Evolutionary conservation across 2,888 invertebrate genomes (phyloP), one percentile per base, ranked within the genome.

Genomic region (Dorcus parallelipipedus): DNA sequence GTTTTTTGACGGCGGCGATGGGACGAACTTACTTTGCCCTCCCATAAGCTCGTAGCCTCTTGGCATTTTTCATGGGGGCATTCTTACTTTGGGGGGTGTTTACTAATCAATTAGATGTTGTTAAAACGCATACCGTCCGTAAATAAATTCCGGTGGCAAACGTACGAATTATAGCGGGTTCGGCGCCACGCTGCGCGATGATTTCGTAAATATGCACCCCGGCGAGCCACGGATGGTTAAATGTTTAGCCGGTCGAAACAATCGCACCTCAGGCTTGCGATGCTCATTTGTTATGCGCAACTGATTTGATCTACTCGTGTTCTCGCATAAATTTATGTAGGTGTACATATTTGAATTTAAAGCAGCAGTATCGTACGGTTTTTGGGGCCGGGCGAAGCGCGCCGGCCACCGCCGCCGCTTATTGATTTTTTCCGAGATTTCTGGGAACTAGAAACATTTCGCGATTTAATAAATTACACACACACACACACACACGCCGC

Each of bases 281-380:
- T 70, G 67, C 70, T 72, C 70, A 71, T 71, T 71, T 70, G 69
- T 71, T 71, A 71, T 72, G 70, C 70, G 67, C 69, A 69, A 68
- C 71, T 67, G 71, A 71, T 71, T 69, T 66, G 62, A 72, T 70
- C 69, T 69, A 69, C 66, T 58, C 69, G 69, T 69, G 71, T 70
- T 70, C 68, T 64, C 68, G 70, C 71, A 72, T 72, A 70, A 68
- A 68, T 71, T 70, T 67, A 66, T 63, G 67, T 65, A 66, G 67
- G 66, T 62, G 65, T 63, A 45, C 52, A 40, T 45, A 45, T 45
- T 45, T 57, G 49, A 59, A 40, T 51, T 40, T 51, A 51, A 45
- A 45, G 14, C 45, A 45, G 14, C 45, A 45, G 45, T 45, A 45
- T 17, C 45, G 20, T 45, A 45, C 45, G 20, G 45, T n/a, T 45